phyloP scores from a whole-genome alignment of 2,888 invertebrate genomes.

The Aricia artaxerxes region DNA sequence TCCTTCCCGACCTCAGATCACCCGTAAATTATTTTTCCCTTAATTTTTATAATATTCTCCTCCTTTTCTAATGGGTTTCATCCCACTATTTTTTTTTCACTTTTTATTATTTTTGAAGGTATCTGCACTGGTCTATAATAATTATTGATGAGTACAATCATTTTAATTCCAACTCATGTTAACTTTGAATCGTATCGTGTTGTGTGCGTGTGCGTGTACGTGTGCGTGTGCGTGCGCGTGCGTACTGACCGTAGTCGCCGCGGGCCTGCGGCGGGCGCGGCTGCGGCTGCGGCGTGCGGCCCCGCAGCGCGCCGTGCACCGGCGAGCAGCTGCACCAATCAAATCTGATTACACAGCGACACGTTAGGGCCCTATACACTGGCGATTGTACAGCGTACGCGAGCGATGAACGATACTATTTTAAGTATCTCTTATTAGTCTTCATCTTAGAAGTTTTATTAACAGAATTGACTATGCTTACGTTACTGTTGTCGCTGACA shows the following conservation, averaged over 20 bases:
- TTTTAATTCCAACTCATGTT: neutral
- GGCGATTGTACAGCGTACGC: conserved; percentile 8
- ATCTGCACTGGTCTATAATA: no score
- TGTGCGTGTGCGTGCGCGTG: conserved; percentile 37
- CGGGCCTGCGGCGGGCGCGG: conserved; percentile 84
- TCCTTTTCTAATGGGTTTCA: no score
- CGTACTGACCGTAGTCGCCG: conserved; percentile 93
- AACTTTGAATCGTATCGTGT: conserved; percentile 27
- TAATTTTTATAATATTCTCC: no score
- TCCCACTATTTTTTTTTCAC: no score
- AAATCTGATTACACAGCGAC: conserved; percentile 71
- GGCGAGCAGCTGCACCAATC: conserved; percentile 84
- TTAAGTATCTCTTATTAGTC: neutral
- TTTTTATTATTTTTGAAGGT: no score
- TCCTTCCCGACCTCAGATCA: no score
- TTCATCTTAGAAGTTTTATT: neutral
- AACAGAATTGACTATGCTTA: no score
- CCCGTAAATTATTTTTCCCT: no score
- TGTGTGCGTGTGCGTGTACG: conserved; percentile 40
- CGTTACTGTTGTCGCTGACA: no score
- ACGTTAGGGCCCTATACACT: conserved; percentile 51
- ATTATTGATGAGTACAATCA: neutral
- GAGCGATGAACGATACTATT: neutral
- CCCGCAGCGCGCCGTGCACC: conserved; percentile 87
- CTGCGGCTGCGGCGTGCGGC: conserved; percentile 78